phyloP scores from a whole-genome alignment of 2,797 vertebrate species.

The Lutjanus argentimaculatus region DNA sequence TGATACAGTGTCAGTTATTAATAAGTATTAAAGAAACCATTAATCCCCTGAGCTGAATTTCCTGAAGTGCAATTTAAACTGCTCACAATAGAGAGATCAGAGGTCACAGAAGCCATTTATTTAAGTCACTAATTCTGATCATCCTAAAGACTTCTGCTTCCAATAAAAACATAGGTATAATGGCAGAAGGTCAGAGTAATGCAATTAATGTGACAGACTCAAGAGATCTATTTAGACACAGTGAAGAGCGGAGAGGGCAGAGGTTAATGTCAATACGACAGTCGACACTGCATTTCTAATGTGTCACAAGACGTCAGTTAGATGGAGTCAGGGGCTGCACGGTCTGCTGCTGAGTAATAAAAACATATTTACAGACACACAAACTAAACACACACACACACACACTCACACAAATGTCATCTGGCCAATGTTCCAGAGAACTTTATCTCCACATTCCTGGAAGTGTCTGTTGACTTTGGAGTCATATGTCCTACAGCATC shows the following conservation, averaged over 20 bases:
- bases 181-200: slow-evolving; percentile 36
- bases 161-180: slow-evolving; percentile 16
- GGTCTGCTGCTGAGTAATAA: slow-evolving; percentile 13
- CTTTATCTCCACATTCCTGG: slow-evolving; percentile 61
- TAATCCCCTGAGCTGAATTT: background rate
- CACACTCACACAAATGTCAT: slow-evolving; percentile 14
- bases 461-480: slow-evolving; percentile 55
- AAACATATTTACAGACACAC: slow-evolving; percentile 14
- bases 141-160: slow-evolving; percentile 9
- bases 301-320: slow-evolving; percentile 31
- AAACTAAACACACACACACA: slow-evolving; percentile 14
- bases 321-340: background rate
- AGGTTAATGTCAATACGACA: slow-evolving; percentile 53
- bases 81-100: slow-evolving; percentile 1
- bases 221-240: slow-evolving; percentile 13
- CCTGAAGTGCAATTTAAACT: slow-evolving; percentile 14
- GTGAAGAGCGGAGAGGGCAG: slow-evolving; percentile 38
- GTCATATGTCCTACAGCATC: slow-evolving; percentile 35
- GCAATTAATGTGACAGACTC: slow-evolving; percentile 29
- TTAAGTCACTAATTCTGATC: slow-evolving; percentile 22
- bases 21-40: slow-evolving; percentile 18
- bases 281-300: slow-evolving; percentile 31
- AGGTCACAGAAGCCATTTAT: slow-evolving; percentile 4
- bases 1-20: slow-evolving; percentile 13
- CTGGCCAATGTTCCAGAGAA: slow-evolving; percentile 38